Percentiles rank a stretch among this genome's conserved stretches.
Evolutionary conservation across 2,797 vertebrate genomes (phyloP).

Genomic region (Otus scops): DNA sequence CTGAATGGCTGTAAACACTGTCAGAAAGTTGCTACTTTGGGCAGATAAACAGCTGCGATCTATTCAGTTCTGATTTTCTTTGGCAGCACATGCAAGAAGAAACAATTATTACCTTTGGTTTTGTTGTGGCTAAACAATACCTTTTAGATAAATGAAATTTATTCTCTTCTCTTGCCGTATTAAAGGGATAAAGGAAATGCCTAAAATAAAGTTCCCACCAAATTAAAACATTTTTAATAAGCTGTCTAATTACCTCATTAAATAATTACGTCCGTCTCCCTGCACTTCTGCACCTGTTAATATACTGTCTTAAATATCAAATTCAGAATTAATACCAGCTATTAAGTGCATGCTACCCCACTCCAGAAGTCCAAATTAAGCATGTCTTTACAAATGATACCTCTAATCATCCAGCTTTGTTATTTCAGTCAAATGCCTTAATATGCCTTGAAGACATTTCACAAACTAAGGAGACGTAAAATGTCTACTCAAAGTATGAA

Average conservation of each 20-base stretch:
- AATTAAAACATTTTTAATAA: background rate
- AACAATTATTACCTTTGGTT: background rate
- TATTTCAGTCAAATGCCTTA: background rate
- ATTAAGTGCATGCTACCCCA: background rate
- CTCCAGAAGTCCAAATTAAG: background rate
- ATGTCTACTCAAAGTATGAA: background rate
- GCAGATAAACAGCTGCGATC: background rate
- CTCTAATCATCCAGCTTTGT: background rate
- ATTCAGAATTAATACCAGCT: background rate
- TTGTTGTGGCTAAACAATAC: background rate
- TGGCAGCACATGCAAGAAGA: background rate
- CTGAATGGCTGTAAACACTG: background rate
- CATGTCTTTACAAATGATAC: background rate
- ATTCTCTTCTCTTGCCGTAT: background rate
- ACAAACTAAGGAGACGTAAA: background rate
- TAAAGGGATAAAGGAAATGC: background rate
- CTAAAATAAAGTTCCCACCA: background rate
- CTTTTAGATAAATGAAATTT: background rate
- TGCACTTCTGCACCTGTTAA: background rate
- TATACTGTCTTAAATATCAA: background rate
- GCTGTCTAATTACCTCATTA: background rate
- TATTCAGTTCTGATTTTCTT: background rate
- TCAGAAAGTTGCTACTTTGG: background rate
- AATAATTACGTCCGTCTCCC: background rate
- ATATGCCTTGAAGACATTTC: background rate